Evolutionary conservation across 2,888 invertebrate genomes (phyloP).

Genomic region (Plusia festucae): DNA sequence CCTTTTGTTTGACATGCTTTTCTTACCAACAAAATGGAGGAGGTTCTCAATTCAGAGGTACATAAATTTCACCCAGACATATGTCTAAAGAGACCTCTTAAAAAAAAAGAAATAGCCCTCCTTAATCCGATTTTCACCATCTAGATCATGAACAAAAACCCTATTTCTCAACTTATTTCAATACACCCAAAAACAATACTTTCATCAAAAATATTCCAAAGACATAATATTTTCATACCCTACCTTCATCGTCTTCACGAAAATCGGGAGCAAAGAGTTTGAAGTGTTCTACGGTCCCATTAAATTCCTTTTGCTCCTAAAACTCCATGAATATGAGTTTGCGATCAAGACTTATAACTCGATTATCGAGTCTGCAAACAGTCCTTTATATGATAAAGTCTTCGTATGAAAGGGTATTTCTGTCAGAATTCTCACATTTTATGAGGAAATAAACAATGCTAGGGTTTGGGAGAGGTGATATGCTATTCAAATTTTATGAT

Average conservation of each 20-base stretch:
- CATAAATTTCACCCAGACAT: too few relatives aligned
- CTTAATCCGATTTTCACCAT: neutral
- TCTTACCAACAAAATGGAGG: neutral
- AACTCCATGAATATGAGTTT: slow-evolving; percentile 37
- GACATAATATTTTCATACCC: slow-evolving; percentile 16
- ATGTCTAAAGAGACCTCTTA: too few relatives aligned
- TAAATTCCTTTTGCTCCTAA: slow-evolving; percentile 30
- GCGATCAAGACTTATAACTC: slow-evolving; percentile 45
- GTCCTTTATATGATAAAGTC: slow-evolving; percentile 45
- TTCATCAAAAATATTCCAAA: slow-evolving; percentile 13
- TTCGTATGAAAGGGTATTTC: slow-evolving; percentile 20
- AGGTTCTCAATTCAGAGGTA: neutral
- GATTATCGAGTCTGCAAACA: slow-evolving; percentile 46
- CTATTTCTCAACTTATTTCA: neutral
- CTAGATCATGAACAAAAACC: neutral
- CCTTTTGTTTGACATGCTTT: neutral
- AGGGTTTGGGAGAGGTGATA: slow-evolving; percentile 15
- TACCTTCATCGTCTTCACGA: slow-evolving; percentile 3
- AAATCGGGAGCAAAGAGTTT: slow-evolving; percentile 24
- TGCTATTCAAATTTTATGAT: slow-evolving; percentile 19
- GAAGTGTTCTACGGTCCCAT: slow-evolving; percentile 30
- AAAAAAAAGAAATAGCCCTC: neutral
- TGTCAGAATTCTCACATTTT: slow-evolving; percentile 21
- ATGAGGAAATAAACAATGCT: slow-evolving; percentile 23
- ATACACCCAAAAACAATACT: slow-evolving; percentile 4